Conservation (phyloP, 2,113 vertebrate genomes). For the Meles meles region DNA sequence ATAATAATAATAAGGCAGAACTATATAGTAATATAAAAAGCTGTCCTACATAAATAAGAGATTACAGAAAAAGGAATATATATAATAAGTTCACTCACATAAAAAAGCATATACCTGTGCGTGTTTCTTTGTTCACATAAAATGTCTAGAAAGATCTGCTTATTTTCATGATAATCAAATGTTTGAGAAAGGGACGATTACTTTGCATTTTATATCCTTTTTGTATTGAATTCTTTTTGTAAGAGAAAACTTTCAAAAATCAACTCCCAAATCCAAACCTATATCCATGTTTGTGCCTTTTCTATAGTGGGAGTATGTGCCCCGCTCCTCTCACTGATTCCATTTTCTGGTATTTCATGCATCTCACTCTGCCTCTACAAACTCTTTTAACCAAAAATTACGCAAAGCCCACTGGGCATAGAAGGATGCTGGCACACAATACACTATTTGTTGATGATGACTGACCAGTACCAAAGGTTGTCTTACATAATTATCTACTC, state of each 20-base stretch:
- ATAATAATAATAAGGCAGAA: not conserved
- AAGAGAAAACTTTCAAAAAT: not conserved
- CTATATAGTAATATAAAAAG: not conserved
- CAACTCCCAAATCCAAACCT: not conserved
- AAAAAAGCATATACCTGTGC: not conserved
- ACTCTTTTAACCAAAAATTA: not conserved
- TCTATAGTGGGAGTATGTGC: not conserved
- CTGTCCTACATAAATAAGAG: not conserved
- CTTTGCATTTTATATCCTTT: not conserved
- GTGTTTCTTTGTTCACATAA: not conserved
- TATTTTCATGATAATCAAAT: not conserved
- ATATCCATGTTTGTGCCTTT: not conserved
- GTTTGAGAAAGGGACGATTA: not conserved
- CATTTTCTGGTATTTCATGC: not conserved
- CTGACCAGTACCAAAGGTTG: not conserved
- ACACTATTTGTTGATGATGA: not conserved
- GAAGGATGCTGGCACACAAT: not conserved
- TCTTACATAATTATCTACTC: not conserved
- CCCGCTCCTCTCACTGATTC: not conserved
- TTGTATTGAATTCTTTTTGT: not conserved
- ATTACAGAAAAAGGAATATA: not conserved
- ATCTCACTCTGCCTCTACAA: not conserved
- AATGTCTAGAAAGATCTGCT: not conserved
- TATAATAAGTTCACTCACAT: not conserved
- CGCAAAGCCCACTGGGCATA: not conserved